Conservation (phyloP, 1,140 invertebrate species). For the Zaprionus lachaisei region DNA sequence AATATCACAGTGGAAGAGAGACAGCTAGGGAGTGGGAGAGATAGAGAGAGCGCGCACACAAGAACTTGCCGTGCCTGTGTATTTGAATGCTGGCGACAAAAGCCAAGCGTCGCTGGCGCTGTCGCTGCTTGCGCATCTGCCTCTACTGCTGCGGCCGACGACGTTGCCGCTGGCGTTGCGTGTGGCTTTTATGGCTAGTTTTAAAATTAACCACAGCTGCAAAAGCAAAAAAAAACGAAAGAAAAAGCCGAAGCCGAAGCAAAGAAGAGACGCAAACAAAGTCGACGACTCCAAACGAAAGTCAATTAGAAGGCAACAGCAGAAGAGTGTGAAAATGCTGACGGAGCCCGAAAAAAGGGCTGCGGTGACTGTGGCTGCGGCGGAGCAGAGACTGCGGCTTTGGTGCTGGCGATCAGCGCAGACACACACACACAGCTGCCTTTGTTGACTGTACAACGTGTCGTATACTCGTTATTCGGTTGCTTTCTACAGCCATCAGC, state of each 20-base stretch:
- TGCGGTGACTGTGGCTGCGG: constrained; percentile 18
- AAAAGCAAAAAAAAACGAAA: constrained; percentile 38
- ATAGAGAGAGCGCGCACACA: constrained; percentile 19
- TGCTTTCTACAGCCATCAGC: constrained; percentile 67
- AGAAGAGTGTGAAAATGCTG: constrained; percentile 76
- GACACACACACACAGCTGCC: constrained; percentile 29
- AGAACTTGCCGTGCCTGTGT: constrained; percentile 49
- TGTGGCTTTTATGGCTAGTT: constrained; percentile 78
- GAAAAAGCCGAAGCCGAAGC: constrained; percentile 43
- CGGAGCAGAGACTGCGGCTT: constrained; percentile 39
- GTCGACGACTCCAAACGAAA: constrained; percentile 63
- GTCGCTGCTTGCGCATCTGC: constrained; percentile 4
- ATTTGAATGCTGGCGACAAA: constrained; percentile 63
- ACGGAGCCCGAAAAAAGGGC: constrained; percentile 48
- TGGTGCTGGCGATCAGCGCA: constrained; percentile 43
- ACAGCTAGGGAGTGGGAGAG: constrained; percentile 12
- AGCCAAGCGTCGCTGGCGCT: constrained; percentile 43
- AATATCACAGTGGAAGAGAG: constrained; percentile 21
- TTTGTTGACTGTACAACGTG: constrained; percentile 73
- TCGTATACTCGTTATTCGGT: constrained; percentile 76
- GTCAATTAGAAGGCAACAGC: constrained; percentile 78
- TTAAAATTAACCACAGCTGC: constrained; percentile 76
- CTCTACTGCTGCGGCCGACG: constrained; percentile 25
- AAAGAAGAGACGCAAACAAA: constrained; percentile 58
- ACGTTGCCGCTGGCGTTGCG: constrained; percentile 43